Evolutionary conservation across 2,888 invertebrate genomes (phyloP).

Genomic region (Pemphredon lugubris): DNA sequence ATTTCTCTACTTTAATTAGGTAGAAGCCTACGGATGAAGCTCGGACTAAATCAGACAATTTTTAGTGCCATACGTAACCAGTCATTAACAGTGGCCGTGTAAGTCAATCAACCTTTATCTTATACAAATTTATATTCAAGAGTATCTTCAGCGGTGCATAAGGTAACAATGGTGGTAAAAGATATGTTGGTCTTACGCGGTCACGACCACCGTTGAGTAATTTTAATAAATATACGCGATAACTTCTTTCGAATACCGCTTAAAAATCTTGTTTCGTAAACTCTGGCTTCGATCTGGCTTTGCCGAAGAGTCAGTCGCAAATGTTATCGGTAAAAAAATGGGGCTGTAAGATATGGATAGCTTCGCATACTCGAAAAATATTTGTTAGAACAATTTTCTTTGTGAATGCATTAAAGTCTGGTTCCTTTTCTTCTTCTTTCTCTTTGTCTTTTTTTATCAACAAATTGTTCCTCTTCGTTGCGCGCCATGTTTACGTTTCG

Average conservation of each 20-base stretch:
- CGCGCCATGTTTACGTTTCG: too few species aligned
- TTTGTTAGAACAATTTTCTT: not conserved
- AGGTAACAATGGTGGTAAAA: not conserved
- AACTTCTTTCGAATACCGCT: not conserved
- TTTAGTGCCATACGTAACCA: conserved; percentile 7
- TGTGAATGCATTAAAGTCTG: too few species aligned
- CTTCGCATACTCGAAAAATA: not conserved
- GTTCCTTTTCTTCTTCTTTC: too few species aligned
- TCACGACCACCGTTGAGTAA: not conserved
- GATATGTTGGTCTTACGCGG: conserved; percentile 9
- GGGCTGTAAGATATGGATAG: not conserved
- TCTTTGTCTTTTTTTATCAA: too few species aligned
- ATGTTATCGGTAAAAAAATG: not conserved
- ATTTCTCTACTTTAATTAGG: conserved; percentile 71
- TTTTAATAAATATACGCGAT: not conserved
- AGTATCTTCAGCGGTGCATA: conserved; percentile 10
- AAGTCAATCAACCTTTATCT: not conserved
- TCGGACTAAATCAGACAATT: conserved; percentile 9
- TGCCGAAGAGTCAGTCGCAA: not conserved
- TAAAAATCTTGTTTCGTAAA: not conserved
- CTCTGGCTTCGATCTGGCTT: conserved; percentile 1
- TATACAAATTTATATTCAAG: not conserved
- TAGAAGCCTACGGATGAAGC: conserved; percentile 10
- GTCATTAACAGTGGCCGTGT: not conserved
- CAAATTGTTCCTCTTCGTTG: too few species aligned